Conservation (phyloP, 2,797 vertebrate species). For the Neosilurus hyrtlii region DNA sequence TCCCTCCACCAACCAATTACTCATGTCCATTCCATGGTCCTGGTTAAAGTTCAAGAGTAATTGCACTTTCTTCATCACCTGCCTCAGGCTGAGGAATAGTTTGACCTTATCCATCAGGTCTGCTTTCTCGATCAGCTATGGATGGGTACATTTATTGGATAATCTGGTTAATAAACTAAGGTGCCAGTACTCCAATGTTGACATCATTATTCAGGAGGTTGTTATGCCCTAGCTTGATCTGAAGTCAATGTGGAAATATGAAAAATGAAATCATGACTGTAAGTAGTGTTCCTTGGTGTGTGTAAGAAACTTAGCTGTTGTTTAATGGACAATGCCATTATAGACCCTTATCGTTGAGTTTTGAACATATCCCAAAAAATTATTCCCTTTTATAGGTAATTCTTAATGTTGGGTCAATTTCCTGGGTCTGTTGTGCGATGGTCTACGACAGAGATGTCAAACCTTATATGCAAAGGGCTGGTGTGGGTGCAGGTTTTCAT, state of each 20-base stretch:
- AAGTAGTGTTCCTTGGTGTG: too few relatives aligned
- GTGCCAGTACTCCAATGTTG: not conserved
- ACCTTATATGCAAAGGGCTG: too few relatives aligned
- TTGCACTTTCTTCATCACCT: slow-evolving; percentile 17
- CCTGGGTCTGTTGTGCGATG: too few relatives aligned
- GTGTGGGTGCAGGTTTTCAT: too few relatives aligned
- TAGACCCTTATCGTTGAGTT: too few relatives aligned
- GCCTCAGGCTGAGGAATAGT: slow-evolving; percentile 14
- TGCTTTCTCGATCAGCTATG: not conserved
- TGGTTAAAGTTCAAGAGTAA: slow-evolving; percentile 30
- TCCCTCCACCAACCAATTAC: slow-evolving; percentile 12
- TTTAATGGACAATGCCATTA: too few relatives aligned
- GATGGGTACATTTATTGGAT: slow-evolving; percentile 4
- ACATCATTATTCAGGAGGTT: not conserved
- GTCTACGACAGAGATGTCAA: too few relatives aligned
- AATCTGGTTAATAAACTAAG: slow-evolving; percentile 1
- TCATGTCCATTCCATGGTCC: slow-evolving; percentile 20
- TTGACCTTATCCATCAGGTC: slow-evolving; percentile 18
- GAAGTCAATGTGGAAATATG: not conserved
- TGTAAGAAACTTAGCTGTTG: too few relatives aligned
- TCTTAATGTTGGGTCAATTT: too few relatives aligned
- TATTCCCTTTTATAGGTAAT: too few relatives aligned
- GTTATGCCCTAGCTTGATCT: not conserved
- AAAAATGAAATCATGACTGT: not conserved
- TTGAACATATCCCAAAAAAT: too few relatives aligned